A percentile compares a stretch with the other conserved stretches of the same genome.
Evolutionary conservation across 2,888 invertebrate species (phyloP).

Genomic region (Apomyelois bistriatella): DNA sequence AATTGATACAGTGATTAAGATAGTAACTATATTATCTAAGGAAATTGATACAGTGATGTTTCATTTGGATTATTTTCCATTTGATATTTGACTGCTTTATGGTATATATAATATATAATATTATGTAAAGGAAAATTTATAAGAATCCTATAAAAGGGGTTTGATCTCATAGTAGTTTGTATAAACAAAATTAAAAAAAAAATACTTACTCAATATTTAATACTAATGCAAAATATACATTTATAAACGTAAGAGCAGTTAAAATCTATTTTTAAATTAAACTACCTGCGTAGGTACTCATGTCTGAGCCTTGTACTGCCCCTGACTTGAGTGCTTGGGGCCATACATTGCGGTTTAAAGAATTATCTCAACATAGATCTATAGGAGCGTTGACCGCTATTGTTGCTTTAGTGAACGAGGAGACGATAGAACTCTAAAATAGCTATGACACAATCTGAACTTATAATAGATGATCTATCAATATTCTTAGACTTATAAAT

Average conservation of each 20-base stretch:
- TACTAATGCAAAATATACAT: not conserved
- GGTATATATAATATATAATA: too few relatives aligned
- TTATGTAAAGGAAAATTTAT: too few relatives aligned
- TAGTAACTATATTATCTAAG: too few relatives aligned
- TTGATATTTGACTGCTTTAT: too few relatives aligned
- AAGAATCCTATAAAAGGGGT: too few relatives aligned
- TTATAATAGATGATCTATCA: not conserved
- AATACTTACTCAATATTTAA: not conserved
- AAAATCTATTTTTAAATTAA: slow-evolving; percentile 25
- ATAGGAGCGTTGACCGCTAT: slow-evolving; percentile 57
- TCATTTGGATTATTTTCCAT: too few relatives aligned
- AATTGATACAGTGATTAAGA: too few relatives aligned
- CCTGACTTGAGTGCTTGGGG: slow-evolving; percentile 51
- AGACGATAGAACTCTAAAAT: slow-evolving; percentile 2
- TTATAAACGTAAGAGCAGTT: slow-evolving; percentile 13
- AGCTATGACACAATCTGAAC: not conserved
- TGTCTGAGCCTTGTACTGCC: slow-evolving; percentile 40
- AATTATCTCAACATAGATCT: slow-evolving; percentile 76
- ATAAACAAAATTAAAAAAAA: too few relatives aligned
- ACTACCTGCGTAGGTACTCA: slow-evolving; percentile 33
- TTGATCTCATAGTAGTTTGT: too few relatives aligned
- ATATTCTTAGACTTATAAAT: not conserved
- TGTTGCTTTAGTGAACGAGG: slow-evolving; percentile 38
- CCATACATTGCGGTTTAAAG: slow-evolving; percentile 67
- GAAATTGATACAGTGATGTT: too few relatives aligned